Evolutionary conservation across 1,140 invertebrate genomes (phyloP).

Genomic region (Lepidotrigona ventralis): DNA sequence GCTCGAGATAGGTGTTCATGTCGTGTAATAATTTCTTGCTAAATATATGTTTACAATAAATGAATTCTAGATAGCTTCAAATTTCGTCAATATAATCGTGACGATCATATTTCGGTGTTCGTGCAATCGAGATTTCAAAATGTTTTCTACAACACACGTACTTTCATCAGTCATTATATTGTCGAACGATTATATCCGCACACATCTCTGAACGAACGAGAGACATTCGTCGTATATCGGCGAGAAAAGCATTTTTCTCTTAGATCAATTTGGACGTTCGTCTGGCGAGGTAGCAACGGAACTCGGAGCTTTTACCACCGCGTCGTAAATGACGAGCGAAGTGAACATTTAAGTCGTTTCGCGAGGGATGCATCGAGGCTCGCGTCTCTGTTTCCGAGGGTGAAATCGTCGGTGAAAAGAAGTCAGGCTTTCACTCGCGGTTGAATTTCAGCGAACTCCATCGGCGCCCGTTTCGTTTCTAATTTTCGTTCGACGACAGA

Average conservation of each 20-base stretch:
- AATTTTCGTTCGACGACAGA: conserved; percentile 14
- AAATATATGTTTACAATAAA: too few species aligned
- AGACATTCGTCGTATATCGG: background rate
- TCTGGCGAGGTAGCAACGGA: background rate
- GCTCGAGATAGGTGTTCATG: too few species aligned
- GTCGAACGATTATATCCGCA: background rate
- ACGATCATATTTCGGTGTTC: too few species aligned
- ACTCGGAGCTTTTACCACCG: conserved; percentile 17
- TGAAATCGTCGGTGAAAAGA: background rate
- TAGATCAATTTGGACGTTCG: conserved; percentile 2
- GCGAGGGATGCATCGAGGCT: background rate
- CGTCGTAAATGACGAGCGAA: conserved; percentile 22
- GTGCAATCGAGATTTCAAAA: too few species aligned
- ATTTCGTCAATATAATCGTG: too few species aligned
- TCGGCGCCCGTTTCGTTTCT: background rate
- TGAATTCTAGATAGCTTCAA: too few species aligned
- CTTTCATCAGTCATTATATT: too few species aligned
- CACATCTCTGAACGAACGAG: background rate
- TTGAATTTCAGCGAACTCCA: background rate
- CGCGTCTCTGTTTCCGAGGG: background rate
- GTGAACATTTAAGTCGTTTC: conserved; percentile 36
- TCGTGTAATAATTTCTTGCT: too few species aligned
- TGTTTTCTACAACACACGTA: too few species aligned
- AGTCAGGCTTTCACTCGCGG: background rate
- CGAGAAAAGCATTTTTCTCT: background rate